Conservation (phyloP, 2,797 vertebrate genomes). For the Cryptoblepharus egeriae region DNA sequence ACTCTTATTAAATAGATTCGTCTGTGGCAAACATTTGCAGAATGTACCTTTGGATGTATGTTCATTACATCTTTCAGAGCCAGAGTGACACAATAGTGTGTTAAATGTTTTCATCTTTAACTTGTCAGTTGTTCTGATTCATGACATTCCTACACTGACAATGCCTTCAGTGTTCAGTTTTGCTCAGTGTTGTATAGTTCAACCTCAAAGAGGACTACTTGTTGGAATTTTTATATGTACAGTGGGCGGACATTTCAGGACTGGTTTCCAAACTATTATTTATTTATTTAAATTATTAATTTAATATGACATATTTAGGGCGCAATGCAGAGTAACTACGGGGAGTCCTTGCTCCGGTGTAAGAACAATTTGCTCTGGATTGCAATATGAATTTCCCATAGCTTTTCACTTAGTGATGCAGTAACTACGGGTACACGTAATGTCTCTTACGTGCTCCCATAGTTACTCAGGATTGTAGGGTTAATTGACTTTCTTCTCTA, state of each 20-base stretch:
- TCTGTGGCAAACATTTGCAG: conserved; percentile 61
- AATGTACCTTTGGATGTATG: conserved; percentile 46
- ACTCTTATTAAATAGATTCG: conserved; percentile 56
- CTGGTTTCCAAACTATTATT: not conserved
- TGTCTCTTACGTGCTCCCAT: too few relatives aligned
- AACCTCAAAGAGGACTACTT: too few relatives aligned
- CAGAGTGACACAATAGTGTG: conserved; percentile 18
- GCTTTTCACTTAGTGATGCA: too few relatives aligned
- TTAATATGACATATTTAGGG: too few relatives aligned
- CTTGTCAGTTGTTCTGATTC: conserved; percentile 44
- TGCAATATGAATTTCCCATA: too few relatives aligned
- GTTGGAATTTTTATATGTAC: not conserved
- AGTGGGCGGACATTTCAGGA: not conserved
- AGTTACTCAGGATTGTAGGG: too few relatives aligned
- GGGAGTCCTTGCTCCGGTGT: too few relatives aligned
- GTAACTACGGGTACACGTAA: too few relatives aligned
- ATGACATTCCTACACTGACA: conserved; percentile 28
- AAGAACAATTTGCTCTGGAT: too few relatives aligned
- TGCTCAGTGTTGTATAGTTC: not conserved
- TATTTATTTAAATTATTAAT: too few relatives aligned
- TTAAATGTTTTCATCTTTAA: conserved; percentile 43
- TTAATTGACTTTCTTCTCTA: too few relatives aligned
- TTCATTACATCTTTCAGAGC: conserved; percentile 30
- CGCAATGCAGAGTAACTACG: too few relatives aligned
- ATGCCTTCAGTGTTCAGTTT: conserved; percentile 15